Evolutionary conservation across 2,888 invertebrate genomes (phyloP).

Genomic region (Cryptophagus acutangulus): DNA sequence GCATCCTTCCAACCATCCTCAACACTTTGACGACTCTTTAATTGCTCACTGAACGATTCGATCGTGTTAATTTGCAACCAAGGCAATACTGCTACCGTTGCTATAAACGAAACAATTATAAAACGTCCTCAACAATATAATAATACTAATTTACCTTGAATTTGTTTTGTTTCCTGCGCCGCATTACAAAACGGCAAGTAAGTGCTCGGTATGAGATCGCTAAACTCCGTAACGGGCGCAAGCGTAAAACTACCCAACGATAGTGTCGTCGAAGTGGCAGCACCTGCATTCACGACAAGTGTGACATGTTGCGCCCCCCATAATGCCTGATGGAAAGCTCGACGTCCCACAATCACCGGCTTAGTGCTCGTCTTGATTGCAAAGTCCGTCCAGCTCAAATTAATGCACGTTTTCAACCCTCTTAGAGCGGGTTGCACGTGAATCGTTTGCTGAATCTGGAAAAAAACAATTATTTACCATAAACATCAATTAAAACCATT

Average conservation of each 20-base stretch:
- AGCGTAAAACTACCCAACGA: constrained; percentile 60
- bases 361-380: constrained; percentile 47
- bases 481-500: too few relatives aligned
- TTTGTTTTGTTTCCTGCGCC: constrained; percentile 57
- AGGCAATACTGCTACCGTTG: constrained; percentile 72
- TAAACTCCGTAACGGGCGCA: constrained; percentile 74
- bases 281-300: constrained; percentile 61
- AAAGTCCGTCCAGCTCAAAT: constrained; percentile 71
- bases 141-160: constrained; percentile 55
- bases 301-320: constrained; percentile 72
- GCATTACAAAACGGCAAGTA: constrained; percentile 53
- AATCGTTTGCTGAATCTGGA: constrained; percentile 64
- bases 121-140: neutral
- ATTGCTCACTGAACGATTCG: constrained; percentile 61
- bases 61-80: constrained; percentile 71
- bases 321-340: constrained; percentile 70
- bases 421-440: constrained; percentile 64
- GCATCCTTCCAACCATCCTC: constrained; percentile 60
- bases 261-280: constrained; percentile 51
- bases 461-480: too few relatives aligned
- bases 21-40: constrained; percentile 52
- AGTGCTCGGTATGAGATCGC: constrained; percentile 68
- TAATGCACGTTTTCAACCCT: constrained; percentile 66
- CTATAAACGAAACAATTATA: constrained; percentile 48
- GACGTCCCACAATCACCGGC: constrained; percentile 60